These are phyloP conservation scores for Platysteira castanea DNA, from an alignment of 2,113 vertebrate genomes.

Conservation along the genomic window DNA sequence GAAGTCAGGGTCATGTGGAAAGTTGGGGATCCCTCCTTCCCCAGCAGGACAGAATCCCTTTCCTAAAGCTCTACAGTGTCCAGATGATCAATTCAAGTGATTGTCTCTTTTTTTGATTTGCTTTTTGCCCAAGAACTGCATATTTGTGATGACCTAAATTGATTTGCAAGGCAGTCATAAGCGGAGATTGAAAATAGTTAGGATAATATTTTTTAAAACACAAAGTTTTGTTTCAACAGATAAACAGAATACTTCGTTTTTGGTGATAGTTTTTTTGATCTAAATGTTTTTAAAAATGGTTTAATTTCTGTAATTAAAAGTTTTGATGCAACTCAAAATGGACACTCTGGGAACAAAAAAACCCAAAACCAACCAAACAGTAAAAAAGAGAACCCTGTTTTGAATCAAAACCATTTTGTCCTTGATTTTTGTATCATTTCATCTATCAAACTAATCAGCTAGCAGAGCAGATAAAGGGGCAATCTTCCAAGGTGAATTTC, in stretches of 20 bases:
- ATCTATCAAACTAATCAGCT: background rate
- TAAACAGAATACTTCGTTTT: background rate
- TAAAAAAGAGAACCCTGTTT: background rate
- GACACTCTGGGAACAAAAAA: background rate
- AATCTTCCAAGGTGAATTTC: background rate
- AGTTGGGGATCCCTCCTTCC: constrained; percentile 13
- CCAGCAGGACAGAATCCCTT: constrained; percentile 8
- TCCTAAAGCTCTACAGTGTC: background rate
- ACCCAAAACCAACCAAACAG: background rate
- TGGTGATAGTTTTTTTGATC: background rate
- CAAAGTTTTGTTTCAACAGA: background rate
- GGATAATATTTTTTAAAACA: background rate
- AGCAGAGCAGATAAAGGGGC: background rate
- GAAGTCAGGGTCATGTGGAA: constrained; percentile 38
- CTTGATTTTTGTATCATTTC: background rate
- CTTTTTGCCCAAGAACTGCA: background rate
- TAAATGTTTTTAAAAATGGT: background rate
- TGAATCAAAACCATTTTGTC: background rate
- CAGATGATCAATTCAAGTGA: background rate
- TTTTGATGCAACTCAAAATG: background rate
- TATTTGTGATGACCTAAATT: background rate
- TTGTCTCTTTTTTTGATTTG: background rate
- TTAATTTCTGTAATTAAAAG: background rate
- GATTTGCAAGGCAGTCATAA: background rate
- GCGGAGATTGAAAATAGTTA: background rate